Conservation (phyloP, 2,888 invertebrate species). For the Coecobrya sp. region DNA sequence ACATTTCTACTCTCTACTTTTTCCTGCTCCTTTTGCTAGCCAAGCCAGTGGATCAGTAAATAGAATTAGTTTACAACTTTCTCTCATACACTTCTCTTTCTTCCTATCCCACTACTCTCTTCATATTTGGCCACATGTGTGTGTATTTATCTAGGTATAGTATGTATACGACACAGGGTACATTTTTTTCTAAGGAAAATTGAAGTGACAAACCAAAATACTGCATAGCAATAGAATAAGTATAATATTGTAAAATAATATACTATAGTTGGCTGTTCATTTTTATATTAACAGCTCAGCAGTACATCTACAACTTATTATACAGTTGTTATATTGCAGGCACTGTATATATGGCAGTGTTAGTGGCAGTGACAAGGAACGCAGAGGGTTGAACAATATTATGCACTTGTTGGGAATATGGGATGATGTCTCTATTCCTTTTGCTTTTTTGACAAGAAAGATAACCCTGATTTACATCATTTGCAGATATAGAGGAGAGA, state of each 20-base stretch:
- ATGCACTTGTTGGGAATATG: neutral
- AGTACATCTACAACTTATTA: neutral
- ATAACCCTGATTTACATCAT: constrained; percentile 52
- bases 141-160: too few relatives aligned
- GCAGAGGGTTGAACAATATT: constrained; percentile 4
- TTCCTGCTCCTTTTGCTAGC: constrained; percentile 31
- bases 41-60: constrained; percentile 70
- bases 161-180: neutral
- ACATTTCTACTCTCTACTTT: constrained; percentile 50
- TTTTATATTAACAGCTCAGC: neutral
- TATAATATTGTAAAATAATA: constrained; percentile 17
- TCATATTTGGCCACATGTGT: constrained; percentile 15
- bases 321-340: neutral
- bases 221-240: neutral
- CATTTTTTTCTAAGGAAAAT: constrained; percentile 44
- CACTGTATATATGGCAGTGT: neutral
- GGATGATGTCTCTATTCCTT: neutral
- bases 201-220: constrained; percentile 70
- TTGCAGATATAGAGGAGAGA: neutral
- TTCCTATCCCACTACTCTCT: neutral
- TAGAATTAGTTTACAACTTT: constrained; percentile 79
- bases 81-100: constrained; percentile 45
- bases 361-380: neutral
- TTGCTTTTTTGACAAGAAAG: neutral
- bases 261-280: neutral